phyloP scores from a whole-genome alignment of 1,140 invertebrate species.

The Aplysia californica region DNA sequence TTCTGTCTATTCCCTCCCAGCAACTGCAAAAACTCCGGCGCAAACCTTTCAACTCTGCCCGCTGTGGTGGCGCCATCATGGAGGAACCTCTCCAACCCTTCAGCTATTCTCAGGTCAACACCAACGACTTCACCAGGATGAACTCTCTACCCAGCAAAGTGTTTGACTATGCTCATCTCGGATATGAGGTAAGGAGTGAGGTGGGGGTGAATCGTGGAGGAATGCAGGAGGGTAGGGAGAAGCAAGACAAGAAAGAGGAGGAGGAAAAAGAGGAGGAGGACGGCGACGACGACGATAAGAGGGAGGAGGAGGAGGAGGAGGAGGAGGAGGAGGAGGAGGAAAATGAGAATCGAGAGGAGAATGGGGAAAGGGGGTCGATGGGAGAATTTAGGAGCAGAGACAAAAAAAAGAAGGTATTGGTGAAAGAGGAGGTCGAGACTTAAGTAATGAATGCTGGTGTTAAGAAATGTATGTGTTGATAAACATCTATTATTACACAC shows the following conservation, averaged over 20 bases:
- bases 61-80: conserved; percentile 26
- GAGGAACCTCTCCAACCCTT: conserved; percentile 31
- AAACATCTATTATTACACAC: no score
- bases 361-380: no score
- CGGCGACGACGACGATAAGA: no score
- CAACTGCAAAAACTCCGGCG: conserved; percentile 31
- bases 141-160: conserved; percentile 8
- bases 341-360: background rate
- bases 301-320: background rate
- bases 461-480: no score
- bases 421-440: no score
- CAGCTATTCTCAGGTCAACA: conserved; percentile 18
- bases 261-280: no score
- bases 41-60: conserved; percentile 34
- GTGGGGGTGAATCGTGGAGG: no score
- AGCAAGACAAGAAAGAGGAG: no score
- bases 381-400: no score
- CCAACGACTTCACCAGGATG: conserved; percentile 21
- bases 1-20: conserved; percentile 14
- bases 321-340: background rate
- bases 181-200: background rate
- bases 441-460: no score
- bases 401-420: no score
- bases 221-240: no score
- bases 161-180: conserved; percentile 16